A percentile compares a stretch with the other conserved stretches of the same genome.
phyloP scores from a whole-genome alignment of 2,113 vertebrate species.

The Oryzias javanicus region DNA sequence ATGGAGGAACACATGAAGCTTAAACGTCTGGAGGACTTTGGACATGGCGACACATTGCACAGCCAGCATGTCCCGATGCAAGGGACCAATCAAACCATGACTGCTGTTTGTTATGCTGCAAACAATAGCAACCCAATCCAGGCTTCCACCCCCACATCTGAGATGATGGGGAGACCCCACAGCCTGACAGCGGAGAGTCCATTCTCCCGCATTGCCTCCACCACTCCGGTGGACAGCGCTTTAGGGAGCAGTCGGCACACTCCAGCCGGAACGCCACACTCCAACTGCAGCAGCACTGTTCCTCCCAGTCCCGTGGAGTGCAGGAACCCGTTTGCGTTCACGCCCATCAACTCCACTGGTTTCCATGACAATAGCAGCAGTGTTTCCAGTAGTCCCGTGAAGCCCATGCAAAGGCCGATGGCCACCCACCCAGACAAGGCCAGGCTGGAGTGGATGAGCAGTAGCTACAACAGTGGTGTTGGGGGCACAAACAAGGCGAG shows the following conservation, averaged over 20 bases:
- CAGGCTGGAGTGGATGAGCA: constrained; percentile 97
- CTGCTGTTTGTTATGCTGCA: constrained; percentile 83
- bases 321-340: constrained; percentile 96
- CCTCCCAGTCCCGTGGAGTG: constrained; percentile 97
- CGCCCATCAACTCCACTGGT: constrained; percentile 94
- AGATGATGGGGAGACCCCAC: constrained; percentile 86
- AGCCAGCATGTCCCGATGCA: constrained; percentile 74
- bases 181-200: constrained; percentile 89
- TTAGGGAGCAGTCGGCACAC: constrained; percentile 93
- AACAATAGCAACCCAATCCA: constrained; percentile 86
- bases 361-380: constrained; percentile 91
- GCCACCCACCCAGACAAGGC: constrained; percentile 97
- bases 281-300: constrained; percentile 94
- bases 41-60: constrained; percentile 79
- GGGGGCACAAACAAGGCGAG: constrained; percentile 75
- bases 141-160: constrained; percentile 86
- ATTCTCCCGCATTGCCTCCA: constrained; percentile 85
- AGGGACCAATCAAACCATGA: constrained; percentile 76
- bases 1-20: constrained; percentile 99
- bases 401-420: constrained; percentile 97
- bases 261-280: constrained; percentile 91
- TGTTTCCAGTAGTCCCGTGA: constrained; percentile 93
- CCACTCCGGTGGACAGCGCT: constrained; percentile 91
- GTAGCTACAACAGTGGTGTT: constrained; percentile 81
- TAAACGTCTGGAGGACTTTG: constrained; percentile 81